Conservation (phyloP, 2,888 invertebrate genomes). For the Leptodirus hochenwartii region DNA sequence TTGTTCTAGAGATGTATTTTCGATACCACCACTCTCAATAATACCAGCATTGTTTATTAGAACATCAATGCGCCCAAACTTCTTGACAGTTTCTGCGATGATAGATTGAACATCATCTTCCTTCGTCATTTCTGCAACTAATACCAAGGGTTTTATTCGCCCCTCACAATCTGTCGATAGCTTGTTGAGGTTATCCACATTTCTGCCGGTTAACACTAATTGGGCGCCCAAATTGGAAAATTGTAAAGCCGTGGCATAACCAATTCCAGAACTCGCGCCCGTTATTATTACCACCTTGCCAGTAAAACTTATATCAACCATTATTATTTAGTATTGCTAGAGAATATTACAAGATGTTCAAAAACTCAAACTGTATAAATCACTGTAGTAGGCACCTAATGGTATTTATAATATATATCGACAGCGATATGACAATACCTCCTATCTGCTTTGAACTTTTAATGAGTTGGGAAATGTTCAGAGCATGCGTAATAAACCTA, state of each 20-base stretch:
- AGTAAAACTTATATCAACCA: slow-evolving; percentile 30
- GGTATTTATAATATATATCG: no score
- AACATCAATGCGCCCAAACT: slow-evolving; percentile 64
- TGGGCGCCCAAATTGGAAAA: slow-evolving; percentile 58
- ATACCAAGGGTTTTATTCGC: not conserved
- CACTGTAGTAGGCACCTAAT: no score
- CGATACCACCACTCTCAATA: slow-evolving; percentile 64
- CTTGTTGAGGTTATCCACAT: slow-evolving; percentile 44
- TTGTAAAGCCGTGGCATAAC: slow-evolving; percentile 61
- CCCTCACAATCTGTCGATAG: slow-evolving; percentile 35
- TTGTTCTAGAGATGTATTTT: slow-evolving; percentile 68
- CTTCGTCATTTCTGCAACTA: slow-evolving; percentile 53
- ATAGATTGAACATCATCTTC: slow-evolving; percentile 56
- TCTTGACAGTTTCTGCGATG: slow-evolving; percentile 49
- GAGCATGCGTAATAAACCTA: no score
- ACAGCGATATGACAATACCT: no score
- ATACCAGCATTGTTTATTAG: slow-evolving; percentile 83
- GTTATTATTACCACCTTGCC: slow-evolving; percentile 60
- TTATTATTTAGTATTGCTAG: no score
- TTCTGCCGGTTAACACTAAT: slow-evolving; percentile 54
- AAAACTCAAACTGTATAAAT: no score
- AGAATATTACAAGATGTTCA: no score
- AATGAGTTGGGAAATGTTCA: no score
- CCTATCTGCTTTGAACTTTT: no score
- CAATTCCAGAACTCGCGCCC: slow-evolving; percentile 76